Base-by-base conservation (phyloP, 2,113 vertebrate genomes). In the Amblyopsis rosae region DNA sequence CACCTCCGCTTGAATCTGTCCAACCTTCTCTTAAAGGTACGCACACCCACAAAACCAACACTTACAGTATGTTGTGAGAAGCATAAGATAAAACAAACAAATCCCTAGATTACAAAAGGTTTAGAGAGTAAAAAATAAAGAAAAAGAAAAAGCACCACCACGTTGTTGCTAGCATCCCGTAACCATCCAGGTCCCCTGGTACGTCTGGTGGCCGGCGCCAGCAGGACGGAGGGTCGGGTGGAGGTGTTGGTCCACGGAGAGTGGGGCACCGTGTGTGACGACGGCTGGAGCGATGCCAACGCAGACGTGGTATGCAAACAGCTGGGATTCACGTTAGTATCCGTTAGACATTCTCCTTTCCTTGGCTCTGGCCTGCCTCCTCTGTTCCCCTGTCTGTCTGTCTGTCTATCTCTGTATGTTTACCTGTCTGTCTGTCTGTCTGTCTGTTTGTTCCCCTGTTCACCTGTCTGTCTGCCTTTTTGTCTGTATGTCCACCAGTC, bases 191-290 rank as follows among this genome's bases (percentile, higher is more conserved):
- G 85, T 4, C 85, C 87, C 11, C 62, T 84, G 67, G 76, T 93
- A 57, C 85, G 92, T 9, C 70, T 92, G 81, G 91, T 90, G 48
- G 84, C 86, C 11, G 92, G 92, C 11, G 91, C 92, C 73, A 91
- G 80, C 71, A 83, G 82, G 32, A 90, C 80, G 76, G 92, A 93
- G 70, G 92, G 92, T 0, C 80, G 92, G 9, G 89, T 93, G 62
- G 92, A 93, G 81, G 88, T 93, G 61, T 91, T 91, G 45, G 41
- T 92, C 1, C 46, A 68, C 0, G 49, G 79, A 62, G 81, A 89
- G 70, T 93, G 92, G 92, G 92, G 92, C 1, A 92, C 83, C 0
- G 91, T 93, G 63, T 93, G 92, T 67, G 92, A 93, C 6, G 92
- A 93, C 5, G 91, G 86, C 60, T 93, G 91, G 92, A 91, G 86